Evolutionary conservation across 2,888 invertebrate species (phyloP).

Genomic region (Resseliella maxima): DNA sequence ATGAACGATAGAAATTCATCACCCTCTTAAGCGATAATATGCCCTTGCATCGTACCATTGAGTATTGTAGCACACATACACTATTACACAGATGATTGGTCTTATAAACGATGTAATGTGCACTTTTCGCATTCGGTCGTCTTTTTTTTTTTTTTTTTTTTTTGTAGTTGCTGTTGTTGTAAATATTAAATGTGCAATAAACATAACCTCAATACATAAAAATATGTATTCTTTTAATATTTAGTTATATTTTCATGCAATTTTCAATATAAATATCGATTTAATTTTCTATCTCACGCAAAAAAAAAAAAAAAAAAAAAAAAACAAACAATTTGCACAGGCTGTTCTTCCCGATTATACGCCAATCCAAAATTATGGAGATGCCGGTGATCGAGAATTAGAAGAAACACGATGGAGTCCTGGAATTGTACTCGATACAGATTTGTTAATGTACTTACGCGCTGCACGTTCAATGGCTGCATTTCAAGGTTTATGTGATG

Average conservation of each 20-base stretch:
- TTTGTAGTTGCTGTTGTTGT: neutral
- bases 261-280: no score
- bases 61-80: neutral
- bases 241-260: no score
- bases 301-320: no score
- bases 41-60: neutral
- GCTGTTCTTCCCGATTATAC: slow-evolving; percentile 69
- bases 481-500: slow-evolving; percentile 98
- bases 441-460: slow-evolving; percentile 96
- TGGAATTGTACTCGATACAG: slow-evolving; percentile 90
- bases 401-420: slow-evolving; percentile 97
- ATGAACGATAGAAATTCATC: neutral
- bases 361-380: slow-evolving; percentile 69
- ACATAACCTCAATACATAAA: slow-evolving; percentile 16
- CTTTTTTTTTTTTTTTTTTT: neutral
- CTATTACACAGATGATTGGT: neutral
- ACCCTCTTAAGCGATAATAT: neutral
- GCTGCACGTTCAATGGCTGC: slow-evolving; percentile 98
- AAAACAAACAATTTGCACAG: slow-evolving; percentile 60
- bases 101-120: neutral
- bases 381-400: slow-evolving; percentile 69
- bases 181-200: neutral
- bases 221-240: neutral
- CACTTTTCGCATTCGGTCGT: neutral
- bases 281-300: no score